Evolutionary conservation across 2,888 invertebrate species (phyloP).

Genomic region (Drosophila anomalipes): DNA sequence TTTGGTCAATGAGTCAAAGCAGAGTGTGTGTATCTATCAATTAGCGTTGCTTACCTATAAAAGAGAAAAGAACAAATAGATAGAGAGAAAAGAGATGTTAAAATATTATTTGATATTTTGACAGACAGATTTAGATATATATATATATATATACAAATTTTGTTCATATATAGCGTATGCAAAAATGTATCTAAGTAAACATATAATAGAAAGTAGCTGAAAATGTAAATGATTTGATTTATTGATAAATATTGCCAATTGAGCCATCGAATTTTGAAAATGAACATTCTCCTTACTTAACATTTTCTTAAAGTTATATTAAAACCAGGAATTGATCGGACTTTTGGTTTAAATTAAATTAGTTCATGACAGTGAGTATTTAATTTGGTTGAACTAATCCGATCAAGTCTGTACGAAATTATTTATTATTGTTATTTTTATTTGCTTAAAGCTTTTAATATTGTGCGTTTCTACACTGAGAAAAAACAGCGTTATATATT

Average conservation of each 20-base stretch:
- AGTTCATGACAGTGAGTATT: slow-evolving; percentile 4
- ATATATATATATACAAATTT: slow-evolving; percentile 4
- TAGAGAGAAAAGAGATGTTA: slow-evolving; percentile 18
- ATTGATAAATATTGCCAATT: slow-evolving; percentile 46
- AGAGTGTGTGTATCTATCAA: slow-evolving; percentile 14
- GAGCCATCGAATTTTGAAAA: neutral
- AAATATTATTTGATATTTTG: slow-evolving; percentile 19
- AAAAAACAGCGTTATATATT: neutral
- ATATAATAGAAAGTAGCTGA: slow-evolving; percentile 7
- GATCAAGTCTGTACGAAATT: neutral
- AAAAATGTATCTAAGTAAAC: slow-evolving; percentile 33
- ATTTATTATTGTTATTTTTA: neutral
- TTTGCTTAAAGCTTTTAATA: neutral
- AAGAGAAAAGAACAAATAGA: slow-evolving; percentile 23
- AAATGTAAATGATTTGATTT: slow-evolving; percentile 42
- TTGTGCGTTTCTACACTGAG: neutral
- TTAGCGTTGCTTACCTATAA: slow-evolving; percentile 46
- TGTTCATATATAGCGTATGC: slow-evolving; percentile 14
- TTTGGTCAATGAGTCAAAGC: neutral
- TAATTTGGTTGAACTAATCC: neutral
- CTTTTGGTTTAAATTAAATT: neutral
- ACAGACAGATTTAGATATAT: slow-evolving; percentile 20
- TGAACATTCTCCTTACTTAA: neutral
- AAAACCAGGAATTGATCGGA: no score
- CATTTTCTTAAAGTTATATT: neutral